Conservation (phyloP, 2,888 invertebrate genomes). For the Drosophila falleni region DNA sequence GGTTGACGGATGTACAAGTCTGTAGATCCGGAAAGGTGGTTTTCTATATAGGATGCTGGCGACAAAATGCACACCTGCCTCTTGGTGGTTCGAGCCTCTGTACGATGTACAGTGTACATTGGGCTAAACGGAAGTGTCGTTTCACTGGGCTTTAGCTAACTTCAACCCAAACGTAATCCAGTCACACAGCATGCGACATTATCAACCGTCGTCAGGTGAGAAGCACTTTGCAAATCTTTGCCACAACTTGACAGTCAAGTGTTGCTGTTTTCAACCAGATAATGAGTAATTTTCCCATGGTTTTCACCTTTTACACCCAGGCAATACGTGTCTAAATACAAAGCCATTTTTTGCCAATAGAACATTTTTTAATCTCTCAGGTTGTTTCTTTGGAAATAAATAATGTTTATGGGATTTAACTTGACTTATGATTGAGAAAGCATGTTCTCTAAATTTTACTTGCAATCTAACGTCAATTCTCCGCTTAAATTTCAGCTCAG, state of each 20-base stretch:
- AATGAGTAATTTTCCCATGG: neutral
- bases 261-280: constrained; percentile 7
- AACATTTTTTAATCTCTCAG: neutral
- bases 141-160: constrained; percentile 66
- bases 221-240: constrained; percentile 7
- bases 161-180: constrained; percentile 35
- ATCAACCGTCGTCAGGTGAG: constrained; percentile 18
- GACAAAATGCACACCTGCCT: constrained; percentile 58
- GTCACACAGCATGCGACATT: constrained; percentile 31
- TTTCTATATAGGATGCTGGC: constrained; percentile 67
- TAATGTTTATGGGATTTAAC: neutral
- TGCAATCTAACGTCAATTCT: neutral
- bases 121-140: constrained; percentile 67
- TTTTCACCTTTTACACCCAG: neutral
- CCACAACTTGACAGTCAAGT: constrained; percentile 24
- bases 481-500: constrained; percentile 5
- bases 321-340: too few relatives aligned
- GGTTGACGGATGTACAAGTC: constrained; percentile 59
- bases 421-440: neutral
- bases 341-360: neutral
- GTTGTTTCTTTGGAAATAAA: neutral
- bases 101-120: constrained; percentile 9
- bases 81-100: constrained; percentile 16
- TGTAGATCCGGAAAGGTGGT: constrained; percentile 74
- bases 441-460: neutral